Evolutionary conservation across 2,888 invertebrate species (phyloP).

Genomic region (Apotomis betuletana): DNA sequence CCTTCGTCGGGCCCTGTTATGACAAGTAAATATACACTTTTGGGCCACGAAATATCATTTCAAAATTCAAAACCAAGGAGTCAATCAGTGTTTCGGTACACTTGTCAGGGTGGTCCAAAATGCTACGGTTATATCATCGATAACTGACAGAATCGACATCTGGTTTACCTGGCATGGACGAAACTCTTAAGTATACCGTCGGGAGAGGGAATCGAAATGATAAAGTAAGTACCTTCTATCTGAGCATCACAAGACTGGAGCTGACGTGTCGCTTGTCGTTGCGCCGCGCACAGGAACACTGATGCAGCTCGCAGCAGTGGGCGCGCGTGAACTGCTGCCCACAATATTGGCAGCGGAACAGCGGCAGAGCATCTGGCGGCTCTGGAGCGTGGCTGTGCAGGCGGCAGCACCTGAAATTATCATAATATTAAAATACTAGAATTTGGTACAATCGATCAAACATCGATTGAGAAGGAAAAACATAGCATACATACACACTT

Average conservation of each 20-base stretch:
- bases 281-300: conserved; percentile 60
- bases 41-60: not conserved
- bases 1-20: conserved; percentile 7
- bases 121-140: too few species aligned
- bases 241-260: conserved; percentile 58
- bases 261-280: conserved; percentile 51
- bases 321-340: conserved; percentile 69
- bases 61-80: not conserved
- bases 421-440: not conserved
- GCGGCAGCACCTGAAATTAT: conserved; percentile 63
- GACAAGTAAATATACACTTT: conserved; percentile 11
- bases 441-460: too few species aligned
- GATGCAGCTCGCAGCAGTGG: conserved; percentile 74
- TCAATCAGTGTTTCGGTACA: not conserved
- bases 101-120: too few species aligned
- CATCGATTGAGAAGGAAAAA: too few species aligned
- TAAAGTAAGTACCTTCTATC: conserved; percentile 46
- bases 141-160: too few species aligned
- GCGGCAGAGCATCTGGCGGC: conserved; percentile 14
- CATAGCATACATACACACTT: too few species aligned
- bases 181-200: too few species aligned
- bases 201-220: not conserved
- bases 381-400: conserved; percentile 60
- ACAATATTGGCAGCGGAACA: conserved; percentile 67
- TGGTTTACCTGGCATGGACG: too few species aligned